phyloP scores from a whole-genome alignment of 1,140 invertebrate species.

The Grapholita molesta region DNA sequence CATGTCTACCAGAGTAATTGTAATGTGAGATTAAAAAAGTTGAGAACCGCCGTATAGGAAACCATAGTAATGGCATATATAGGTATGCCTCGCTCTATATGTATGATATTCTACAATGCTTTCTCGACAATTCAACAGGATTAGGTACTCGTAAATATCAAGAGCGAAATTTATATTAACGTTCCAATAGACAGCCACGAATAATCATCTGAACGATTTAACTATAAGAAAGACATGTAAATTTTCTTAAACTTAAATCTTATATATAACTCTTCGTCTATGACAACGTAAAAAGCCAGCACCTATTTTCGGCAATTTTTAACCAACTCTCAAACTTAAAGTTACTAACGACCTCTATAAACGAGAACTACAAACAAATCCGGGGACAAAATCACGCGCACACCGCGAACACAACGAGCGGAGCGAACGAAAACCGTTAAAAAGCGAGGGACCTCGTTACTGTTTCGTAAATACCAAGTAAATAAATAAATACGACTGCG shows the following conservation, averaged over 20 bases:
- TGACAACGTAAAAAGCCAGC: not conserved
- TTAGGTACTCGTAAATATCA: no score
- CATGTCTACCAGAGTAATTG: not conserved
- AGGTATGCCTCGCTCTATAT: not conserved
- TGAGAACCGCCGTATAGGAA: not conserved
- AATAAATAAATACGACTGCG: conserved; percentile 66
- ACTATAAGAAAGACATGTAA: no score
- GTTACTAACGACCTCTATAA: conserved; percentile 3
- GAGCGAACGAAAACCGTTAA: conserved; percentile 18
- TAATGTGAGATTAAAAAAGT: not conserved
- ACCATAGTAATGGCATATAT: no score
- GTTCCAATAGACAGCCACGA: no score
- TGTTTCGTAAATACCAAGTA: conserved; percentile 69
- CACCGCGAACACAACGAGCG: conserved; percentile 9
- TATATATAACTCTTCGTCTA: no score
- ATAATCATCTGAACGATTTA: no score
- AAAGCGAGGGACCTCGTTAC: conserved; percentile 31
- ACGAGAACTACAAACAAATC: conserved; percentile 18
- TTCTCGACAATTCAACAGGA: no score
- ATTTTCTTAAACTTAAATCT: no score
- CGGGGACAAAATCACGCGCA: conserved; percentile 21
- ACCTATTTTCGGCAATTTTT: not conserved
- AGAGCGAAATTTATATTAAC: no score
- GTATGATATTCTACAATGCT: no score
- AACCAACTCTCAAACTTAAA: not conserved